Percentiles rank a stretch among this genome's conserved stretches.
Conservation (phyloP, 92 coral and sea anemone genomes). For the Actinernus sp. region DNA sequence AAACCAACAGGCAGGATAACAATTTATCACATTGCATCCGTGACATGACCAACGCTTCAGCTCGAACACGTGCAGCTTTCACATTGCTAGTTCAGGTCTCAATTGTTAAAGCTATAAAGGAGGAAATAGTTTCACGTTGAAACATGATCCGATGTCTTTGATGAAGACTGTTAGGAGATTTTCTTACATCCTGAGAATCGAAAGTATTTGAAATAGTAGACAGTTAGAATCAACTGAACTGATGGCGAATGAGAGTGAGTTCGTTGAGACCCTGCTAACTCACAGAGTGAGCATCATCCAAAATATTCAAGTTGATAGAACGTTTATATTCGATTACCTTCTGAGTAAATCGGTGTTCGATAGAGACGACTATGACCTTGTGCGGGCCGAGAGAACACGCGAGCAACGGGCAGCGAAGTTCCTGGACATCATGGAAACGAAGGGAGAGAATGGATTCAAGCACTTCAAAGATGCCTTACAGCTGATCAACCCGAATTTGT, state of each 20-base stretch:
- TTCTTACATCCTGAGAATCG: too few relatives aligned
- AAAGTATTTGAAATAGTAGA: too few relatives aligned
- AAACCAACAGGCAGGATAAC: too few relatives aligned
- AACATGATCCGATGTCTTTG: too few relatives aligned
- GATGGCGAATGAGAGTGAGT: slow-evolving; percentile 18
- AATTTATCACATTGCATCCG: too few relatives aligned
- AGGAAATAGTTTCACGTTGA: too few relatives aligned
- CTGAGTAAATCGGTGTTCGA: slow-evolving; percentile 74
- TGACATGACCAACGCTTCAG: too few relatives aligned
- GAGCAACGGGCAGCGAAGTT: slow-evolving; percentile 70
- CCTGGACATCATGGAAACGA: slow-evolving; percentile 62
- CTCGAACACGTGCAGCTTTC: too few relatives aligned
- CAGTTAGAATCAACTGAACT: too few relatives aligned
- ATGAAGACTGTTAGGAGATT: too few relatives aligned
- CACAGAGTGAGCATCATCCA: slow-evolving; percentile 60
- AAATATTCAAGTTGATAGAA: slow-evolving; percentile 65
- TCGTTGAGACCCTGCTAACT: slow-evolving; percentile 25
- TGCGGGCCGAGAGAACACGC: slow-evolving; percentile 66
- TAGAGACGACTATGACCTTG: slow-evolving; percentile 68
- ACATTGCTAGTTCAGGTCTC: too few relatives aligned
- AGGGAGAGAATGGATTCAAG: slow-evolving; percentile 65
- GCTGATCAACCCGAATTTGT: slow-evolving; percentile 68
- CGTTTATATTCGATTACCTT: slow-evolving; percentile 76
- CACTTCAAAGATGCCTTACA: slow-evolving; percentile 76
- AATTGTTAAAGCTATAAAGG: too few relatives aligned